Evolutionary conservation across 1,140 invertebrate genomes (phyloP), one percentile per base, ranked within the genome.

Genomic region (Zaprionus inermis): DNA sequence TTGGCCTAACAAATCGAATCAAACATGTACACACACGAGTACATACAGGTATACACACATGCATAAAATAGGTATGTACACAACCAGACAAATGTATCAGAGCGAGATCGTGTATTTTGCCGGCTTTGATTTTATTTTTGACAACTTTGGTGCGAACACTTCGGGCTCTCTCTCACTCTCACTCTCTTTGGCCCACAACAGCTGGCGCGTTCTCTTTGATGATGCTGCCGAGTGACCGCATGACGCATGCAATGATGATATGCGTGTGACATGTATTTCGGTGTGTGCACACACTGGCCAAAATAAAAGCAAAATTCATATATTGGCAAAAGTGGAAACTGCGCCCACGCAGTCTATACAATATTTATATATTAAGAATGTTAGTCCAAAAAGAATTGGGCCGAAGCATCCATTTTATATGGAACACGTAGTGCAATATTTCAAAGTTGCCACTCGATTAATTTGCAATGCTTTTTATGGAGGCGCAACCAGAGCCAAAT

Each of bases 91-190:
- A 10, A 54, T 65, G 2, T 57, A 51, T 54, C 54, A 20, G n/a
- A 38, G 51, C 63, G 30, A 22, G 57, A 69, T 61, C 59, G 36
- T 67, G 11, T 61, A 18, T 75, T 88, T 86, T 83, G 80, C 83
- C 83, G 83, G 83, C 83, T 86, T 88, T 67, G 76, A 74, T 71
- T 82, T 85, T 85, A 85, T 85, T 85, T 85, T 86, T 72, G 82
- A 86, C 76, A 73, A 72, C 59, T 85, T 81, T 66, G 63, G 57
- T 68, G 51, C 41, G 36, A 69, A 79, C 63, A 44, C 49, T 38
- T 28, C 18, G 51, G 46, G 22, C 51, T 63, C 65, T 52, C 78
- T 60, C 36, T n/a, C 38, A 12, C 44, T 22, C 18, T 49, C 18
- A 18, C 44, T 49, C 44, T 49, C 44, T 20, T 49, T 5, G 18